Base-by-base conservation (phyloP, 2,888 invertebrate species). In the Pheosia gnoma region DNA sequence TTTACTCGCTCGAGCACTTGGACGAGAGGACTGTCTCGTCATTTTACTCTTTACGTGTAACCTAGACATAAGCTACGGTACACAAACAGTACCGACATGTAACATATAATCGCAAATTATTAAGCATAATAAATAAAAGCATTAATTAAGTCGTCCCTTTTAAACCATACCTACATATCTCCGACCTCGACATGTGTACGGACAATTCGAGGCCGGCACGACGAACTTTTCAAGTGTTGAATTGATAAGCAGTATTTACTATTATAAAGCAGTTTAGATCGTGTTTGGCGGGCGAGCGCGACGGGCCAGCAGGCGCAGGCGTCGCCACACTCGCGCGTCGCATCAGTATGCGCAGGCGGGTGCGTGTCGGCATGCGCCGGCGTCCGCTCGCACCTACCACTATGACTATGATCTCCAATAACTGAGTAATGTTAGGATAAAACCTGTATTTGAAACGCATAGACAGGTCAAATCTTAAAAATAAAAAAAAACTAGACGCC, bases 321-420 rank as follows among this genome's bases (percentile, higher is more conserved):
- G 79, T 77, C 80, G 74, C 70, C 65, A 70, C 66, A 73, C 73
- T 78, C 74, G 68, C 74, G 75, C 74, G 73, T 73, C 73, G 77
- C 78, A 89, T 93, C 87, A 92, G 86, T 92, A 91, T 91, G 90
- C 91, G 84, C 68, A 68, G 71, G 80, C 68, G 71, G 71, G 83
- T 83, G 83, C 92, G 92, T 90, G 91, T 79, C 78, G 93, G 93
- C 85, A 93, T 91, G 90, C 90, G 80, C 77, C 73, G 75, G 83
- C 89, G 90, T 90, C 91, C 92, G 91, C 83, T 84, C 80, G 80
- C 83, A 74, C 78, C 79, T 77, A 65, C 72, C 71, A 73, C 71
- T 72, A 65, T 77, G 77, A 75, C 78, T 78, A 77, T 78, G 4
- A 79, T 78, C 77, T 72, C 73, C 75, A 67, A 75, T 74, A 78